Percentiles rank a stretch among this genome's conserved stretches.
phyloP scores from a whole-genome alignment of 2,888 invertebrate genomes.

The Parnassius glacialis region DNA sequence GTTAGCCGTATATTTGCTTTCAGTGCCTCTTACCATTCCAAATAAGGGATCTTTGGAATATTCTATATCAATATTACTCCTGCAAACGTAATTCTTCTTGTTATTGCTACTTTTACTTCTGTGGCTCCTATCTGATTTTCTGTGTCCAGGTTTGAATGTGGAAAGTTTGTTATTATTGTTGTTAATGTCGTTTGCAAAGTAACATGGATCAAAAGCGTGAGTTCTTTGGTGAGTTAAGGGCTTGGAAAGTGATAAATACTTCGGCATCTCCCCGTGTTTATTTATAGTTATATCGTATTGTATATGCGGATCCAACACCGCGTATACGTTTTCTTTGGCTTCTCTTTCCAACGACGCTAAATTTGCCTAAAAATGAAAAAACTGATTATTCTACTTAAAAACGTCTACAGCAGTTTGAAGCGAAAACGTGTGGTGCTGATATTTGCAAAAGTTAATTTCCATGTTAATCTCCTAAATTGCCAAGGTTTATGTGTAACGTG shows the following conservation, averaged over 20 bases:
- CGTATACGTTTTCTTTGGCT: constrained; percentile 81
- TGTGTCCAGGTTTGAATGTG: constrained; percentile 59
- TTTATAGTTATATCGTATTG: constrained; percentile 79
- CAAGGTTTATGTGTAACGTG: constrained; percentile 33
- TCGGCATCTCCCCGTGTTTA: constrained; percentile 77
- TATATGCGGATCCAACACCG: constrained; percentile 78
- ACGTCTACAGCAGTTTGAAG: neutral
- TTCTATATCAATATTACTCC: constrained; percentile 67
- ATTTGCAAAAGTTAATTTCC: constrained; percentile 21
- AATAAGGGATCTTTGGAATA: constrained; percentile 68
- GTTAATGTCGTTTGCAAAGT: constrained; percentile 58
- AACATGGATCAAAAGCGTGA: constrained; percentile 65
- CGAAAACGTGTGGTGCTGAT: constrained; percentile 2
- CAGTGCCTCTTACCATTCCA: constrained; percentile 45
- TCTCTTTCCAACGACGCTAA: constrained; percentile 74
- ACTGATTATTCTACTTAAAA: constrained; percentile 1
- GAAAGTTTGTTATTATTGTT: constrained; percentile 59
- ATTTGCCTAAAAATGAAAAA: constrained; percentile 57
- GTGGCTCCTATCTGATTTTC: constrained; percentile 60
- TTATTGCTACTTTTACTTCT: constrained; percentile 42
- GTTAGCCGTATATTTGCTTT: constrained; percentile 37
- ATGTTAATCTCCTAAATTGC: constrained; percentile 37
- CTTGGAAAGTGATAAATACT: constrained; percentile 75
- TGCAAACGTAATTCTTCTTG: constrained; percentile 51
- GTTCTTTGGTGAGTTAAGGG: constrained; percentile 77